phyloP scores from a whole-genome alignment of 35 echinoderm and acorn worm species.

The Eucidaris tribuloides region DNA sequence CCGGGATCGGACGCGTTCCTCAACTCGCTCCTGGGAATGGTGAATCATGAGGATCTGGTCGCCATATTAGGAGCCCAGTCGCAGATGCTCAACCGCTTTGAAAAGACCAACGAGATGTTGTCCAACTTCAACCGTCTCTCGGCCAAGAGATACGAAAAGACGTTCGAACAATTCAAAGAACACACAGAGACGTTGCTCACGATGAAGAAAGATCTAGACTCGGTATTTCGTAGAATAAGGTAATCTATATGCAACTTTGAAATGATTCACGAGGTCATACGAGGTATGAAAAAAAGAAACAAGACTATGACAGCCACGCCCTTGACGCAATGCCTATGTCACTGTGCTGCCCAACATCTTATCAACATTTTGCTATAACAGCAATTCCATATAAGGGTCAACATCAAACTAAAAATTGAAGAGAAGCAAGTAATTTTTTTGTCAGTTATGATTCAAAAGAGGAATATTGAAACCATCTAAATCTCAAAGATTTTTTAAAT shows the following conservation, averaged over 20 bases:
- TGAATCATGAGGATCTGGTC: conserved; percentile 80
- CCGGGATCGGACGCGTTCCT: conserved; percentile 84
- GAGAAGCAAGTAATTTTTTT: no score
- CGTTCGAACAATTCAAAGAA: conserved; percentile 66
- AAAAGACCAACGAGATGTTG: conserved; percentile 95
- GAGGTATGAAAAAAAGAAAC: no score
- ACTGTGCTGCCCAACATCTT: no score
- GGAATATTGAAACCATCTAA: no score
- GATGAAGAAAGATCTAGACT: conserved; percentile 76
- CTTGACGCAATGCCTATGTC: no score
- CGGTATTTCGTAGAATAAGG: conserved; percentile 83
- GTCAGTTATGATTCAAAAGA: no score
- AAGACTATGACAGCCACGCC: no score
- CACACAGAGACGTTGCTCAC: conserved; percentile 80
- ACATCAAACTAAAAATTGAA: no score
- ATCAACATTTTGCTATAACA: no score
- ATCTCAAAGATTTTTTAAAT: no score
- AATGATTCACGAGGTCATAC: neutral
- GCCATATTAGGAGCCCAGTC: conserved; percentile 78
- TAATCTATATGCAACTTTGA: neutral
- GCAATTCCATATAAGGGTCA: no score
- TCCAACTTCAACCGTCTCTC: conserved; percentile 88
- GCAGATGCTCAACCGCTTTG: conserved; percentile 90
- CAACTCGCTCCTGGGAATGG: conserved; percentile 64
- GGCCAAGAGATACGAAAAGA: conserved; percentile 65